phyloP scores from a whole-genome alignment of 1,140 invertebrate species.

The Polypedilum pembai region DNA sequence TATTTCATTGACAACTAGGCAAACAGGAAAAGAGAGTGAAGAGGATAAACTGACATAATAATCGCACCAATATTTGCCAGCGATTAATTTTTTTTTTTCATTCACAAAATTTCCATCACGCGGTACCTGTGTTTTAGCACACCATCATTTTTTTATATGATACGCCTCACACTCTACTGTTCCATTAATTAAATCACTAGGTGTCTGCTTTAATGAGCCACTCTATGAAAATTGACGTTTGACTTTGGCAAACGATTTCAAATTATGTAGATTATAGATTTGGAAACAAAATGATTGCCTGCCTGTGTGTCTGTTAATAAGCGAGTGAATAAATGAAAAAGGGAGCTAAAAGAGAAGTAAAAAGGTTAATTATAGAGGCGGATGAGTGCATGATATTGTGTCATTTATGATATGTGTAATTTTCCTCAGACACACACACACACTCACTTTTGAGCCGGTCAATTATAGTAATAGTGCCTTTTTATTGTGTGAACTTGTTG shows the following conservation, averaged over 20 bases:
- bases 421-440: not conserved
- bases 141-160: not conserved
- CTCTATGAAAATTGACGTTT: not conserved
- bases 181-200: slow-evolving; percentile 7
- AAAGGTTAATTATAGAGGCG: slow-evolving; percentile 10
- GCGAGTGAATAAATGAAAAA: too few relatives aligned
- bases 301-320: too few relatives aligned
- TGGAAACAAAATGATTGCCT: not conserved
- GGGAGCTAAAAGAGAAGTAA: not conserved
- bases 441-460: not conserved
- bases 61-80: slow-evolving; percentile 8
- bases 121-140: slow-evolving; percentile 4
- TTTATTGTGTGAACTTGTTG: too few relatives aligned
- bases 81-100: not conserved
- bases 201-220: not conserved
- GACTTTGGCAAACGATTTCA: not conserved
- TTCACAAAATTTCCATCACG: not conserved
- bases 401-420: slow-evolving; percentile 14
- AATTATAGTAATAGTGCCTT: not conserved
- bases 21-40: not conserved
- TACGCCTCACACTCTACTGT: not conserved
- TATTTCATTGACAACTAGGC: not conserved
- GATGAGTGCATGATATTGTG: not conserved
- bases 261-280: slow-evolving; percentile 19
- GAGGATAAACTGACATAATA: slow-evolving; percentile 15